Evolutionary conservation across 2,113 vertebrate genomes (phyloP), one percentile per base, ranked within the genome.

Genomic region (Odontesthes bonariensis): DNA sequence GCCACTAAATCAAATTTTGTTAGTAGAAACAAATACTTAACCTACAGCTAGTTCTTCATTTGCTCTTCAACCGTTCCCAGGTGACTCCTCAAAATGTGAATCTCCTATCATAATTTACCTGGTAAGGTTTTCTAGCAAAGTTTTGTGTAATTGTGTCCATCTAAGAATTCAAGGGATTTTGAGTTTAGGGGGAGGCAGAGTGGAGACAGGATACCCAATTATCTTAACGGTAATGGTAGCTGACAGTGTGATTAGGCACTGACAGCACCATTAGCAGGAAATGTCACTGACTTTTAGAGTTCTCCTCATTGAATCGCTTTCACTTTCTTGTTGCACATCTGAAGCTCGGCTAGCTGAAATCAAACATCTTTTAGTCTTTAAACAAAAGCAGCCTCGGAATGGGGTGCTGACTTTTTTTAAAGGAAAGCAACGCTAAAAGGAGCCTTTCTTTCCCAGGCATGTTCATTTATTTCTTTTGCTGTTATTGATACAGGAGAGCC

Each of bases 181-280:
- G 77, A 74, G 68, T 85, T 78, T 61, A 77, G 53, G 63, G 67
- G 74, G n/a, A 77, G 85, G 78, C 81, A 82, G 83, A 88, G 58
- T 55, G 64, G 52, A 86, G 75, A 89, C 85, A 85, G 92, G 66
- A 74, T 67, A 73, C 87, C 88, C 75, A 69, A 58, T 47, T 58
- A 73, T 73, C 77, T 52, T 76, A 89, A 89, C 88, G 68, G 86
- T 93, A 94, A 92, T 66, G 89, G 82, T 86, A 83, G 84, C 82
- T 89, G 91, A 93, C 89, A 92, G 88, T 81, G 47, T 92, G 94
- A 94, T 95, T 94, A 93, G 87, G 84, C 88, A 82, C 56, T 86
- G 86, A 88, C 85, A 90, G 73, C 81, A 66, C 77, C 60, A 91
- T 91, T 94, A 94, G 82, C 87, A 72, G 16, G 71, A 57, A 86